These are phyloP conservation scores for Physeter macrocephalus DNA, from an alignment of 2,113 vertebrate species.

Conservation along the genomic window DNA sequence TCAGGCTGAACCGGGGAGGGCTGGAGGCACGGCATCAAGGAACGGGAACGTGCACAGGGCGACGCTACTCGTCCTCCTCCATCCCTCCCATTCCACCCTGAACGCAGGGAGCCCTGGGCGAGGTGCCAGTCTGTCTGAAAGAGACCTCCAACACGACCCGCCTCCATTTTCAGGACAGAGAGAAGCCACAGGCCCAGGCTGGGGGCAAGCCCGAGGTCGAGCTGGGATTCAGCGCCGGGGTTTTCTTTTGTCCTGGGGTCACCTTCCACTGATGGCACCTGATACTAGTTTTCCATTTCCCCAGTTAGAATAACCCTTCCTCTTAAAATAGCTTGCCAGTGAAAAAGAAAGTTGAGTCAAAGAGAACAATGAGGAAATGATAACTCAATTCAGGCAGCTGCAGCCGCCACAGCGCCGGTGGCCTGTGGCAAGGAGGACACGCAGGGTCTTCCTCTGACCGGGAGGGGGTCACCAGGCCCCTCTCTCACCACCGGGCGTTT, in stretches of 20 bases:
- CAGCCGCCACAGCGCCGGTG: neutral
- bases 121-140: neutral
- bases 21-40: neutral
- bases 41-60: fast-evolving
- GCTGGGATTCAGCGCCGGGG: fast-evolving
- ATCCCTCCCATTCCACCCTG: neutral
- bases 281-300: neutral
- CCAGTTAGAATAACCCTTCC: neutral
- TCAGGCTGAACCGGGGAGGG: neutral
- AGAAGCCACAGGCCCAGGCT: neutral
- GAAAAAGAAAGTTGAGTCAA: neutral
- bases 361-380: neutral
- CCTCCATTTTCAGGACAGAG: neutral
- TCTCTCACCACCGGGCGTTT: neutral
- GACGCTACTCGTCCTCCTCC: neutral
- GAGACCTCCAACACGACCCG: neutral
- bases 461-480: neutral
- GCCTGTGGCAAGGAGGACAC: no score
- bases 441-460: no score
- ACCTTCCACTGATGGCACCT: neutral
- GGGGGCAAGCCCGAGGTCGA: fast-evolving
- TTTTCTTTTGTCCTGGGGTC: neutral
- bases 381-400: neutral
- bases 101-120: fast-evolving
- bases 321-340: neutral